Base-by-base conservation (phyloP, 30 jellyfish, hydroid and myxozoan species). In the Pseudorhiza aurosa region DNA sequence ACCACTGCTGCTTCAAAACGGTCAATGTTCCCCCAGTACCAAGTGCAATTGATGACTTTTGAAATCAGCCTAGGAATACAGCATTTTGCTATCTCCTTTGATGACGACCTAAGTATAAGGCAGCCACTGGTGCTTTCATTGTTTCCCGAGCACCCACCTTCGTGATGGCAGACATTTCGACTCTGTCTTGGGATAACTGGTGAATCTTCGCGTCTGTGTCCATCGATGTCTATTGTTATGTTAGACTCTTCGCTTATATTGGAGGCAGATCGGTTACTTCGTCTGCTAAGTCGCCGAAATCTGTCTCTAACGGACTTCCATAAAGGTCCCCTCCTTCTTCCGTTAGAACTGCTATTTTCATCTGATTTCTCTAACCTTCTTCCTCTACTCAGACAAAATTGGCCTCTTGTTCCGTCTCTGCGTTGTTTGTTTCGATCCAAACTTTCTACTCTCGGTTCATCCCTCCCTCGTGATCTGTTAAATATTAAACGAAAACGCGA, bases 1-100 rank as follows among this genome's bases (percentile, higher is more conserved):
- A 77, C 89, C 89, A 51, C 73, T 10, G 89, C 89, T 2, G 89
- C 89, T 25, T 77, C 89, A 62, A 77, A 77, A 1, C 89, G 89
- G 36, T 77, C 89, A 44, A 77, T 77, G 19, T 77, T 62, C 21
- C 89, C 89, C 89, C 89, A 77, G 58, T 77, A 77, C 89, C 89
- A 77, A 12, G 82, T 39, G 46, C 89, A 77, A 50, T 63, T 60
- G 3, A 77, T 65, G 33, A 77, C 89, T 47, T 62, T 77, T 28
- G 28, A 50, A 8, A 77, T 60, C 89, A 60, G 62, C 49, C 79
- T 64, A 6, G 89, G 89, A 8, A 77, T 77, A 64, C 85, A 72
- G 21, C 55, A 77, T 17, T 58, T 22, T 53, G 25, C 59, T 26
- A 14, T 21, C 31, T 56, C 51, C 56, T 43, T 74, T 58, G 26